Base-by-base conservation (phyloP, 92 coral and sea anemone genomes). In the Siderastrea siderea region DNA sequence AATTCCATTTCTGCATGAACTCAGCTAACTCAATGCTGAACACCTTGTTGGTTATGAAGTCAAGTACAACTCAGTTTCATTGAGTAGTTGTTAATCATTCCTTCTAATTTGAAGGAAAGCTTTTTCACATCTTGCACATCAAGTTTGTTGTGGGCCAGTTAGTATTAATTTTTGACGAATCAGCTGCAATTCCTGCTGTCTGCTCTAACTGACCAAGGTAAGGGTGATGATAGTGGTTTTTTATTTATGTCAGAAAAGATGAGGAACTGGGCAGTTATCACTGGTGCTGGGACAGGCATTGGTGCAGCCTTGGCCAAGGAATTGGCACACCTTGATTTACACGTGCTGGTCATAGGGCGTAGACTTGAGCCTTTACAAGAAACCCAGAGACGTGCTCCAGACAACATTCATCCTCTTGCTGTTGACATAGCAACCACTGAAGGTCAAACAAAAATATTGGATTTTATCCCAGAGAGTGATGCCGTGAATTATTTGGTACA, bases 231-330 rank as follows among this genome's bases (percentile, higher is more conserved):
- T 26, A 26, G 38, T 26, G 38, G 38, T 26, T 26, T 26, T 26
- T 26, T 47, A 26, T 26, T 26, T 26, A 26, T 26, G 38, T 26
- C 38, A 26, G 38, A 26, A 26, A 26, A 26, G 51, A 71, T 83
- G 92, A 89, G 63, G 62, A 66, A 47, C 61, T 89, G 92, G 92
- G 89, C 92, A 2, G 89, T 89, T 19, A 77, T 89, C n/a, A 89
- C 89, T 5, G 89, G 89, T 14, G 89, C 92, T 19, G 91, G 91
- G 17, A 82, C 92, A 16, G 92, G 92, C n/a, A 84, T 89, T 50
- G 89, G 92, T 13, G 89, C 89, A 1, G 89, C 89, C 15, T 44
- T 89, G 47, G 85, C 92, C 15, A 84, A 89, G 43, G 92, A 89
- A 59, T 61, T 89, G 45, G 78, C 92, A 47, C 14, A 44, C 49